Evolutionary conservation across 1,140 invertebrate species (phyloP).

Genomic region (Ctenoplectra terminalis): DNA sequence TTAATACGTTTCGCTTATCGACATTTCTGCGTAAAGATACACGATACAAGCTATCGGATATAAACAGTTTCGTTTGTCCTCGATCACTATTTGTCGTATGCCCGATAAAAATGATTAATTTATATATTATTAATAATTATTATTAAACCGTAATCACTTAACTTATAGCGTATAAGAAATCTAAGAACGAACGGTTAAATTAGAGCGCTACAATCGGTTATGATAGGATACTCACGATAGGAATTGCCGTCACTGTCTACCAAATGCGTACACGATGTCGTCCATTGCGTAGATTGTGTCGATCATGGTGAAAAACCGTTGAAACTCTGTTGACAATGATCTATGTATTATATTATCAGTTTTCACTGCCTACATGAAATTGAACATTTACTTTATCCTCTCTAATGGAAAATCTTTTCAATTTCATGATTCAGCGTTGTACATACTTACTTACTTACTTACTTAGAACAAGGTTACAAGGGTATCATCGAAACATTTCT

Average conservation of each 20-base stretch:
- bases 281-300: background rate
- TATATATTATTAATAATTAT: background rate
- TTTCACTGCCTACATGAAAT: background rate
- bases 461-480: no score
- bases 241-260: no score
- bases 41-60: conserved; percentile 1
- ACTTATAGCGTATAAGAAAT: no score
- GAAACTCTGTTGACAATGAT: background rate
- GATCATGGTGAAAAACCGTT: background rate
- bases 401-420: no score
- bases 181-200: background rate
- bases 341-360: background rate
- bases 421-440: no score
- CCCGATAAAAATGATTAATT: background rate
- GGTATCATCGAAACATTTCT: no score
- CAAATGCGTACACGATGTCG: background rate
- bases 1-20: conserved; percentile 37
- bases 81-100: background rate
- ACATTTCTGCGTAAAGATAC: conserved; percentile 48
- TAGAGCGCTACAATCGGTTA: no score
- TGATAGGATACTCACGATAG: background rate
- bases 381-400: background rate
- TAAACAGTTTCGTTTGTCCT: conserved; percentile 14
- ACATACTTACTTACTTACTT: no score
- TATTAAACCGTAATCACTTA: background rate